Conservation (phyloP, 2,888 invertebrate species). For the Dinocampus coccinellae region DNA sequence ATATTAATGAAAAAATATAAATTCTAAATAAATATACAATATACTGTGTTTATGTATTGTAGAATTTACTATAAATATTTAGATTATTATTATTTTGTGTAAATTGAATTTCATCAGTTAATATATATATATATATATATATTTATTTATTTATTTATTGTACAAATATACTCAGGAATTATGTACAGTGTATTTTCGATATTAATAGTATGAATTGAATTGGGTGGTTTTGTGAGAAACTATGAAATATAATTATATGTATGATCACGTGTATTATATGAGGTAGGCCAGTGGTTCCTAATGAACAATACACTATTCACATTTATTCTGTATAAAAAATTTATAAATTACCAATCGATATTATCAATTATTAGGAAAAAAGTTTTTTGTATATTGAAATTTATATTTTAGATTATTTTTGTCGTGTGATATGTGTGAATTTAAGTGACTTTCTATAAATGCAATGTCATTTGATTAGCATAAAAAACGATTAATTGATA, state of each 20-base stretch:
- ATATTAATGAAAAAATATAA: too few species aligned
- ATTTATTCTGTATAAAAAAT: not conserved
- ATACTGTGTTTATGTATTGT: too few species aligned
- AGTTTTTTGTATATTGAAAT: too few species aligned
- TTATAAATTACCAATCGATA: not conserved
- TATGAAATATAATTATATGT: not conserved
- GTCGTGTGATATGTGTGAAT: too few species aligned
- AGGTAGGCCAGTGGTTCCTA: not conserved
- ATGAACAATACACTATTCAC: not conserved
- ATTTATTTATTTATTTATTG: too few species aligned
- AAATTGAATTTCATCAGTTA: not conserved
- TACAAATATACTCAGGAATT: not conserved
- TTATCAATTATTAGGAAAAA: too few species aligned
- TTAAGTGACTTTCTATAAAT: not conserved
- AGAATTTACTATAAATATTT: too few species aligned
- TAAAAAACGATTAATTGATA: conserved; percentile 50
- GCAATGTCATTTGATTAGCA: conserved; percentile 42
- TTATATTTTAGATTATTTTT: not conserved
- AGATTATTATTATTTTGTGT: not conserved
- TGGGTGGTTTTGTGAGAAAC: not conserved
- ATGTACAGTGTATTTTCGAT: not conserved
- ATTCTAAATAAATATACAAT: too few species aligned
- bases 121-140: conserved; percentile 1
- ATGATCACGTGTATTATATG: not conserved
- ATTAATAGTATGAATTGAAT: not conserved